Evolutionary conservation across 2,113 vertebrate species (phyloP).

Genomic region (Poicephalus meyeri): DNA sequence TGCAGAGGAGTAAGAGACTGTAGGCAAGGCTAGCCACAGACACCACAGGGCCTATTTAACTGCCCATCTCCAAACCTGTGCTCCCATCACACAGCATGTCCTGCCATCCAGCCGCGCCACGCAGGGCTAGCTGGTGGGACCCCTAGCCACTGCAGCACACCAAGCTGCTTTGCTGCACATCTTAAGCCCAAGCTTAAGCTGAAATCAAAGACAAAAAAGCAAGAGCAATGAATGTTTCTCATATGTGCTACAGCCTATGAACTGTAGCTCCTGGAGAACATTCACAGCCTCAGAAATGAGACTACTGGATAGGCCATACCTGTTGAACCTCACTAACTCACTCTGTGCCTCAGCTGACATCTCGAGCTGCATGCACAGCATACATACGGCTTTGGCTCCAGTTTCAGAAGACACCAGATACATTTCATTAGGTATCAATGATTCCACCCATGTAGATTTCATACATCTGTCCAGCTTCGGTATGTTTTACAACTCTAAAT

Average conservation of each 20-base stretch:
- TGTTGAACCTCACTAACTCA: not conserved
- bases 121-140: too few species aligned
- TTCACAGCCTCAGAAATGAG: not conserved
- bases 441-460: not conserved
- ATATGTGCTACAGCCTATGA: fast-evolving
- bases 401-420: not conserved
- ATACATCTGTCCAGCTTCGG: not conserved
- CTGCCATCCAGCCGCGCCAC: too few species aligned
- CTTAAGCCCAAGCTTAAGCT: not conserved
- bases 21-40: not conserved
- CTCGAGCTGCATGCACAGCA: fast-evolving
- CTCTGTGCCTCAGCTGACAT: not conserved
- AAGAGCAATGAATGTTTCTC: fast-evolving
- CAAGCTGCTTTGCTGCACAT: fast-evolving
- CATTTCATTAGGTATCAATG: not conserved
- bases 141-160: fast-evolving
- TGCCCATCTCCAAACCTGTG: not conserved
- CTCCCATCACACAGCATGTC: fast-evolving
- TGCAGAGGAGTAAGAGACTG: not conserved
- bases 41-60: fast-evolving
- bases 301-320: not conserved
- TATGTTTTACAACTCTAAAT: not conserved
- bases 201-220: not conserved
- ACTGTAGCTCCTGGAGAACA: not conserved
- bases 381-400: fast-evolving